Evolutionary conservation across 2,113 vertebrate genomes (phyloP), one percentile per base, ranked within the genome.

Genomic region (Urocolius indicus): DNA sequence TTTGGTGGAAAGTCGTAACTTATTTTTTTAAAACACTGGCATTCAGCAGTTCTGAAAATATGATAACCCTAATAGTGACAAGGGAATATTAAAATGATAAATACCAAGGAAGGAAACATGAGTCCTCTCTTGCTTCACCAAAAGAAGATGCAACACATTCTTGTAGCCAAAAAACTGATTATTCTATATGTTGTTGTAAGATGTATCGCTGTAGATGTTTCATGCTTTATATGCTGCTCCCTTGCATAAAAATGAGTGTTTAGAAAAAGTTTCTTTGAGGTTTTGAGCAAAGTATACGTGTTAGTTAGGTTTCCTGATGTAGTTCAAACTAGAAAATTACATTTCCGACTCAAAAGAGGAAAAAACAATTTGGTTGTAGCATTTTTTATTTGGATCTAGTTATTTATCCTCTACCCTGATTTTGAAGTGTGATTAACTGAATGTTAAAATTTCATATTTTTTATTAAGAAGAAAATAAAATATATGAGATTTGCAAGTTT

Each of bases 311-410:
- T 71, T 85, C 41, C 46, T 93, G 84, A 74, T 76, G 5, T 72
- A 73, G 24, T 91, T 89, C 57, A 63, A 95, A 91, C 34, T 22
- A 51, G 63, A 88, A 90, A 91, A 88, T 91, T 59, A 63, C 43
- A 80, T 93, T 90, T 91, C 52, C 79, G 77, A 38, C 34, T 17
- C 12, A 52, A 58, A 22, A 41, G 17, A 0, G 6, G 8, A 34
- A 0, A 9, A 8, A 52, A 57, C 55, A 29, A 19, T 11, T 23
- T 51, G 21, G 3, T 21, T 12, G 4, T 51, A 48, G 5, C 10
- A 11, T 43, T 78, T 78, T 89, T 71, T 51, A 69, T 77, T 73
- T 86, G 9, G 3, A 62, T 63, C 18, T 66, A 27, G 23, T 94
- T 89, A 20, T 46, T 93, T 79, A 46, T 79, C 4, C 10, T 73